These are phyloP conservation scores for Montipora sp. DNA, from an alignment of 64 coral and sea anemone species.

Conservation along the genomic window DNA sequence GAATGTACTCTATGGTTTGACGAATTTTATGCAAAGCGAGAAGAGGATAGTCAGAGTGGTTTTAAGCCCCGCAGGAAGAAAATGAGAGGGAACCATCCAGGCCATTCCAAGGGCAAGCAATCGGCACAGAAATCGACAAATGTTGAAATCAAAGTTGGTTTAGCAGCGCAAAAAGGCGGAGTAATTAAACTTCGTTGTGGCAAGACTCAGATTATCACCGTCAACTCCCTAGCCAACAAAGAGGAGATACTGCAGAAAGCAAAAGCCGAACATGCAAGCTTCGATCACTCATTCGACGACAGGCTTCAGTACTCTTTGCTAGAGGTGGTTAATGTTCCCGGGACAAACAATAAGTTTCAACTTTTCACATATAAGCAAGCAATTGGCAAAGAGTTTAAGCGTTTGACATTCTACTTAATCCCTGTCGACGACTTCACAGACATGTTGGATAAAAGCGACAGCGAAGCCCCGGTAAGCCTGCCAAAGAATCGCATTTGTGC, in stretches of 20 bases:
- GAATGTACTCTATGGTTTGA: conserved; percentile 61
- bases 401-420: conserved; percentile 48
- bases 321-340: conserved; percentile 29
- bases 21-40: conserved; percentile 52
- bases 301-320: conserved; percentile 18
- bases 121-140: conserved; percentile 12
- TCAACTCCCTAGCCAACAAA: conserved; percentile 54
- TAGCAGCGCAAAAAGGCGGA: conserved; percentile 42
- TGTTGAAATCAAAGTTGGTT: conserved; percentile 71
- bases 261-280: conserved; percentile 32
- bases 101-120: conserved; percentile 1
- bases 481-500: neutral
- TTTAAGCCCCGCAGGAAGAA: conserved; percentile 44
- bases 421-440: conserved; percentile 11
- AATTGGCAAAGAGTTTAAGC: conserved; percentile 51
- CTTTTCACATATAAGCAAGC: conserved; percentile 45
- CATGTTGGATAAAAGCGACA: neutral
- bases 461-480: neutral
- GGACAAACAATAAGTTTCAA: conserved; percentile 44
- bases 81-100: conserved; percentile 9
- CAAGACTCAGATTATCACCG: conserved; percentile 37
- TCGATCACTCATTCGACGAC: conserved; percentile 59
- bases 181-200: conserved; percentile 57
- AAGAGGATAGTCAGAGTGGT: conserved; percentile 40
- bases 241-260: conserved; percentile 55